Conservation (phyloP, 2,113 vertebrate genomes). For the Aspiorhynchus laticeps region DNA sequence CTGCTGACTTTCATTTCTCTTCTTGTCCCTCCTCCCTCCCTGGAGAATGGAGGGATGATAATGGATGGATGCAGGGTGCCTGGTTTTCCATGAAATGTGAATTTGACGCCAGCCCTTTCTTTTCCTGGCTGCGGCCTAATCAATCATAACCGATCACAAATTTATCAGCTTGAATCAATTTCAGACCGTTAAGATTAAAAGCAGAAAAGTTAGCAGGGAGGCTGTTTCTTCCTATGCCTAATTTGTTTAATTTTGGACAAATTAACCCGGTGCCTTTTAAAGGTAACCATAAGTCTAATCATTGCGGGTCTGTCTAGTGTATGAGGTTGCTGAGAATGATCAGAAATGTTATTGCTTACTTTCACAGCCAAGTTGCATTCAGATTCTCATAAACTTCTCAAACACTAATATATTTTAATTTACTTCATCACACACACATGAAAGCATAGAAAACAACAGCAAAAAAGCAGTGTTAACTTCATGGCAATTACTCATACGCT, state of each 20-base stretch:
- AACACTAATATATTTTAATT: not conserved
- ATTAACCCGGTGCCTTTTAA: constrained; percentile 64
- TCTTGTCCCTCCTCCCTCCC: constrained; percentile 52
- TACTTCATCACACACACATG: constrained; percentile 2
- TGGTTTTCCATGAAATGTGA: constrained; percentile 63
- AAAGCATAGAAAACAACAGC: not conserved
- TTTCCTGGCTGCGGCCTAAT: constrained; percentile 72
- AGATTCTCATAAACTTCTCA: not conserved
- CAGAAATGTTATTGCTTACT: not conserved
- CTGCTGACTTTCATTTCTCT: constrained; percentile 71
- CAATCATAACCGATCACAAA: constrained; percentile 87
- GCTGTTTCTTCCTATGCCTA: constrained; percentile 83
- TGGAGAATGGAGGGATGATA: constrained; percentile 58
- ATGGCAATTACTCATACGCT: constrained; percentile 46
- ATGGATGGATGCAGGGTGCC: constrained; percentile 71
- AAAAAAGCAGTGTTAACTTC: constrained; percentile 5
- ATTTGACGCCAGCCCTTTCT: constrained; percentile 75
- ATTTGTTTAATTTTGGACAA: constrained; percentile 88
- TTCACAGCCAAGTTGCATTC: constrained; percentile 26
- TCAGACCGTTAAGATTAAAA: constrained; percentile 87
- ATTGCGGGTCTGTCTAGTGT: not conserved
- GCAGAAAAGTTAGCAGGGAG: constrained; percentile 80
- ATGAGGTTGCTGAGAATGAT: not conserved
- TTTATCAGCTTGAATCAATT: constrained; percentile 94
- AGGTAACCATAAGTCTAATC: constrained; percentile 20